These are phyloP conservation scores for Chrysogorgia sp. DNA, from an alignment of 92 coral and sea anemone species.

Conservation along the genomic window DNA sequence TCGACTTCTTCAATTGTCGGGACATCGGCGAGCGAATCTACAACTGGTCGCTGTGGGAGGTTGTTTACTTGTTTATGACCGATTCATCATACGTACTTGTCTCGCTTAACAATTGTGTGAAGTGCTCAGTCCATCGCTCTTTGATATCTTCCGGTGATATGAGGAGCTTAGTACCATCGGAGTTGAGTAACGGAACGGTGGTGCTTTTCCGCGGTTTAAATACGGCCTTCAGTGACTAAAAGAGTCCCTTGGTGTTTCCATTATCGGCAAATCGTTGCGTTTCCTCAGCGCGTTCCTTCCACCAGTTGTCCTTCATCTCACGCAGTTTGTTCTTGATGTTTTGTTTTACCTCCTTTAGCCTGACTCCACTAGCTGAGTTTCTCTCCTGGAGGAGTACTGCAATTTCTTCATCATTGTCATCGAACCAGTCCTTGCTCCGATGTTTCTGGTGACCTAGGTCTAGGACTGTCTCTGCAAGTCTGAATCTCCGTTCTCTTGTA, in stretches of 20 bases:
- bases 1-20: conserved; percentile 44
- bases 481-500: no score
- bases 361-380: neutral
- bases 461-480: neutral
- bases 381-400: conserved; percentile 13
- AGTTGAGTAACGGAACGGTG: no score
- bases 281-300: conserved; percentile 47
- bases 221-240: conserved; percentile 8
- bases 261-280: conserved; percentile 45
- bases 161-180: no score
- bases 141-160: no score
- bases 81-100: conserved; percentile 37
- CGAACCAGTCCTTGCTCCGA: conserved; percentile 41
- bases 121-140: conserved; percentile 28
- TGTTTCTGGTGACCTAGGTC: neutral
- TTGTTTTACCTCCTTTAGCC: conserved; percentile 10
- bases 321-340: conserved; percentile 49
- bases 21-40: no score
- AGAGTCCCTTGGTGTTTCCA: conserved; percentile 43
- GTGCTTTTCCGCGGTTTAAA: no score
- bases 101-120: conserved; percentile 53
- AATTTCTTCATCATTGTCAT: conserved; percentile 18
- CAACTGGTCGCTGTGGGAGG: no score
- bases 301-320: conserved; percentile 62
- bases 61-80: conserved; percentile 11